These are phyloP conservation scores for Hiodon tergisus DNA, from an alignment of 2,113 vertebrate species.

Conservation along the genomic window DNA sequence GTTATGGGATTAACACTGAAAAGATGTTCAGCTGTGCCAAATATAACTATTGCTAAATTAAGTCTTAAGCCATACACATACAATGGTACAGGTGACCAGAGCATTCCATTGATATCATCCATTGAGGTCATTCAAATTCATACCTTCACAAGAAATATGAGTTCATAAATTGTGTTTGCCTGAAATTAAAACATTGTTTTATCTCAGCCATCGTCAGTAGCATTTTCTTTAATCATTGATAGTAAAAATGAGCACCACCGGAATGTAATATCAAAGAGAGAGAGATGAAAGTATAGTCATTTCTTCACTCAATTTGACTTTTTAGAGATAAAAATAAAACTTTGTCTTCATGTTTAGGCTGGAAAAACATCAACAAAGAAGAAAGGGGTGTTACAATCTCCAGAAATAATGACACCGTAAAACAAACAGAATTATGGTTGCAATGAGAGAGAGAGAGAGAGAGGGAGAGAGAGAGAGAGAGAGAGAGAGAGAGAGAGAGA, in stretches of 20 bases:
- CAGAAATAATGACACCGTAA: not conserved
- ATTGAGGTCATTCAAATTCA: not conserved
- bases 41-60: no score
- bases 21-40: no score
- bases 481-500: no score
- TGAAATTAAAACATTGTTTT: not conserved
- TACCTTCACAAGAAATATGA: not conserved
- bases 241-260: not conserved
- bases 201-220: not conserved
- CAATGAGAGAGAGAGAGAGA: no score
- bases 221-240: not conserved
- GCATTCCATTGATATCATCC: constrained; percentile 16
- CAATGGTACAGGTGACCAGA: not conserved
- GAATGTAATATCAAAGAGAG: not conserved
- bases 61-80: no score
- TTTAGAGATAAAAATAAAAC: not conserved
- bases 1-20: no score
- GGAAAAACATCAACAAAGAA: not conserved
- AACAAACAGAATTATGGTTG: not conserved
- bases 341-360: not conserved
- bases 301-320: not conserved
- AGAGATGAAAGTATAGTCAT: constrained; percentile 1
- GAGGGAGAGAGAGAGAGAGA: no score
- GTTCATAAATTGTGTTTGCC: constrained; percentile 9
- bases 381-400: not conserved